Evolutionary conservation across 2,113 vertebrate species (phyloP).

Genomic region (Chaetodon trifascialis): DNA sequence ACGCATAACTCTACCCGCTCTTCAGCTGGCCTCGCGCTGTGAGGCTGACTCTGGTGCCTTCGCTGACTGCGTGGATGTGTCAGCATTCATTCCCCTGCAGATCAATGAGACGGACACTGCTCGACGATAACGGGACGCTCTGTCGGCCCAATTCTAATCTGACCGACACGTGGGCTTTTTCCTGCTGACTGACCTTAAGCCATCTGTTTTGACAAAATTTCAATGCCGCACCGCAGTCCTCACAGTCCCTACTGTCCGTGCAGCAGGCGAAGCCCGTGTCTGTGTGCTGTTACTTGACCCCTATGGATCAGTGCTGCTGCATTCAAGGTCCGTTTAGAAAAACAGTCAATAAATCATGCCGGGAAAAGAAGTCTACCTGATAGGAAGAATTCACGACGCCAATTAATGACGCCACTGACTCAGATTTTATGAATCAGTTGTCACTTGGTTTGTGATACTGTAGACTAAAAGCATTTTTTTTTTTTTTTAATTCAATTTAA

Average conservation of each 20-base stretch:
- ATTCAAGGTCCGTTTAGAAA: constrained; percentile 4
- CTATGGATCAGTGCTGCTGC: constrained; percentile 18
- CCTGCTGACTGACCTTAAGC: constrained; percentile 63
- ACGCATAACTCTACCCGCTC: constrained; percentile 24
- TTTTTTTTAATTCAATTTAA: too few relatives aligned
- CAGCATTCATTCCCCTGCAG: constrained; percentile 68
- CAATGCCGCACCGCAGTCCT: background rate
- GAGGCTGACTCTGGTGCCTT: background rate
- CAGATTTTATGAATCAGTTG: too few relatives aligned
- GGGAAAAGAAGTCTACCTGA: background rate
- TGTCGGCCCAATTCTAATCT: constrained; percentile 60
- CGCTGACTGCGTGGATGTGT: constrained; percentile 68
- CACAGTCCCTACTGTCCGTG: background rate
- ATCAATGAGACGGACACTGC: constrained; percentile 39
- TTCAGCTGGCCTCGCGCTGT: background rate
- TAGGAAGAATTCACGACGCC: too few relatives aligned
- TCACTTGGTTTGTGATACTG: background rate
- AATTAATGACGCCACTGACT: too few relatives aligned
- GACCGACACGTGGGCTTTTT: constrained; percentile 27
- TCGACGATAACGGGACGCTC: constrained; percentile 3
- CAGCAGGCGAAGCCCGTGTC: background rate
- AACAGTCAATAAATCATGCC: fast-evolving
- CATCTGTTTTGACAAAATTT: constrained; percentile 30
- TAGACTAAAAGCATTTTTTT: background rate
- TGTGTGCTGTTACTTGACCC: background rate